Percentiles rank a stretch among this genome's conserved stretches.
Evolutionary conservation across 2,113 vertebrate species (phyloP).

Genomic region (Strigops habroptila): DNA sequence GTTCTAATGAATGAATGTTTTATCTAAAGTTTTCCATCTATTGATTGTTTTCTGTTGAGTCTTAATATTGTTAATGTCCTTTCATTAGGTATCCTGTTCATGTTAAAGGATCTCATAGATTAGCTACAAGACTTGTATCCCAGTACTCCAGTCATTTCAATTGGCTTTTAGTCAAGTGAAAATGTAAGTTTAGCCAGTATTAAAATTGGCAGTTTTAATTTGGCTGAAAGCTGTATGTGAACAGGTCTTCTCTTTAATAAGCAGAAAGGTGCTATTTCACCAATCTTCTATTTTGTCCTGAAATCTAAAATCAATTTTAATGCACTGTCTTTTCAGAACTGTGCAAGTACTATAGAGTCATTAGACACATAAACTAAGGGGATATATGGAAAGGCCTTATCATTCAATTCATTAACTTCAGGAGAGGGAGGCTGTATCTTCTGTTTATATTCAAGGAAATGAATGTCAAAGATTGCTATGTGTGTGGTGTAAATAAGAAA

Average conservation of each 20-base stretch:
- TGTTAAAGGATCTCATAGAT: neutral
- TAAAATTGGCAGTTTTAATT: neutral
- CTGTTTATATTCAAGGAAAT: conserved; percentile 77
- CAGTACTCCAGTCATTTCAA: neutral
- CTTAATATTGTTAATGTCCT: neutral
- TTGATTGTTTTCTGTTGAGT: neutral
- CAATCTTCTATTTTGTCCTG: neutral
- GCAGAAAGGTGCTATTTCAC: neutral
- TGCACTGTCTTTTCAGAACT: conserved; percentile 15
- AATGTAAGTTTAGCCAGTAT: neutral
- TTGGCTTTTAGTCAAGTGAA: neutral
- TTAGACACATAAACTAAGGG: conserved; percentile 56
- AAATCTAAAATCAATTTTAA: conserved; percentile 54
- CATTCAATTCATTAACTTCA: conserved; percentile 70
- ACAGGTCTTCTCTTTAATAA: neutral
- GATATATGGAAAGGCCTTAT: conserved; percentile 58
- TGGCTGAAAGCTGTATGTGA: neutral
- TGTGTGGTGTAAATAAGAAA: conserved; percentile 75
- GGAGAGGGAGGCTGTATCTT: conserved; percentile 63
- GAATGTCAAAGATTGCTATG: conserved; percentile 68
- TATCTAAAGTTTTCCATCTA: neutral
- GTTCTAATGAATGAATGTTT: neutral
- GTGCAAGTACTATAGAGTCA: conserved; percentile 21
- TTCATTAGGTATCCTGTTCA: neutral
- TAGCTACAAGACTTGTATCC: neutral